Evolutionary conservation across 2,113 vertebrate species (phyloP), one percentile per base, ranked within the genome.

Genomic region (Jaculus jaculus): DNA sequence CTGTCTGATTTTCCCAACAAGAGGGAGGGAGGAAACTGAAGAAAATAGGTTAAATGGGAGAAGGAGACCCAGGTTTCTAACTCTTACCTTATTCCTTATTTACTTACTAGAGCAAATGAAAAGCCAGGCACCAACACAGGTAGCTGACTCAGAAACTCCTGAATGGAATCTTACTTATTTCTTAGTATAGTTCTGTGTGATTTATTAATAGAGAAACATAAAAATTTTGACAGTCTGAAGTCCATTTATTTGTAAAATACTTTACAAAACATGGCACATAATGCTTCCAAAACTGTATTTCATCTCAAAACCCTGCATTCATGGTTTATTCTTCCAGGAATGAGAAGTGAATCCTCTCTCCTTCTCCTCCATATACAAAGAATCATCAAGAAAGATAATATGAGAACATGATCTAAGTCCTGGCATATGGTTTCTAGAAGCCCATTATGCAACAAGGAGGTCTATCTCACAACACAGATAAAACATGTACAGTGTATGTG

Each of bases 391-490:
- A 80, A 88, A 69, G 63, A 65, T 0, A 80, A 65, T 16, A 37
- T 15, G 54, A 94, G 58, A 75, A 84, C 17, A 32, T 85, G 28
- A 63, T 60, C 65, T 92, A 82, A 85, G 28, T 90, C 30, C 58
- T 81, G 65, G 60, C 42, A 72, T 58, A 5, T 83, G 28, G 39
- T 72, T 81, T 94, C 73, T 39, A 88, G 79, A 83, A 95, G 91
- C 32, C 47, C 90, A 39, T 34, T 34, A 74, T 73, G 92, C 39
- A 88, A 87, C 24, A 85, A 58, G 47, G n/a, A 93, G 37, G 78
- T 77, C 61, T 81, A 90, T 60, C 92, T 90, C 88, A 92, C 83
- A 84, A 86, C 17, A 94, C 66, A 85, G 88, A 75, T 69, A 77
- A 17, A 95, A 72, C 66, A 65, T 61, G 75, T 5, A 63, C 47